Evolutionary conservation across 2,113 vertebrate species (phyloP).

Genomic region (Perccottus glenii): DNA sequence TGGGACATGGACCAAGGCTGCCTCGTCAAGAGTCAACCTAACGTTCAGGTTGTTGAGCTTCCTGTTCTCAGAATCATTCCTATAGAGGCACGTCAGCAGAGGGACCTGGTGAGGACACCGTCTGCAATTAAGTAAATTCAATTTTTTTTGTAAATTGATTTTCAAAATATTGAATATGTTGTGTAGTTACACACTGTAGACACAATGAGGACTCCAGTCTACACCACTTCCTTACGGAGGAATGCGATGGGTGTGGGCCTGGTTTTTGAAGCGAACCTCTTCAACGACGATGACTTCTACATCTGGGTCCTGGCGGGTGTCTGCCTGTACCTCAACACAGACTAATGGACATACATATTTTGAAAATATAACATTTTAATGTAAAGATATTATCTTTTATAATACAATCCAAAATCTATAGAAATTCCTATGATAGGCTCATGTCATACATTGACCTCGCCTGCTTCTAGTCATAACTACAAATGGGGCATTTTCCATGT

Average conservation of each 20-base stretch:
- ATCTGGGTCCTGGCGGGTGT: conserved; percentile 95
- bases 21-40: conserved; percentile 85
- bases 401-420: no score
- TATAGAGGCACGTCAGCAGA: conserved; percentile 81
- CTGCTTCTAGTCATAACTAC: no score
- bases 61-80: conserved; percentile 92
- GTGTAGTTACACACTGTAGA: conserved; percentile 80
- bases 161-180: conserved; percentile 7
- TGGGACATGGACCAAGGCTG: conserved; percentile 88
- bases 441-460: no score
- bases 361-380: no score
- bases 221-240: conserved; percentile 90
- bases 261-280: conserved; percentile 93
- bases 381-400: no score
- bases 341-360: conserved; percentile 61
- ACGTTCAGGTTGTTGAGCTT: conserved; percentile 85
- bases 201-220: conserved; percentile 90
- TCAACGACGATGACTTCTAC: conserved; percentile 89
- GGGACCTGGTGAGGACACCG: conserved; percentile 81
- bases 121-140: no score
- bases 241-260: conserved; percentile 91
- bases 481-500: no score
- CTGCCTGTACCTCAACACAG: conserved; percentile 88
- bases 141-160: background rate
- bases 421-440: no score